Percentiles rank a stretch among this genome's conserved stretches.
Evolutionary conservation across 1,140 invertebrate genomes (phyloP).

Genomic region (Drosophila nannoptera): DNA sequence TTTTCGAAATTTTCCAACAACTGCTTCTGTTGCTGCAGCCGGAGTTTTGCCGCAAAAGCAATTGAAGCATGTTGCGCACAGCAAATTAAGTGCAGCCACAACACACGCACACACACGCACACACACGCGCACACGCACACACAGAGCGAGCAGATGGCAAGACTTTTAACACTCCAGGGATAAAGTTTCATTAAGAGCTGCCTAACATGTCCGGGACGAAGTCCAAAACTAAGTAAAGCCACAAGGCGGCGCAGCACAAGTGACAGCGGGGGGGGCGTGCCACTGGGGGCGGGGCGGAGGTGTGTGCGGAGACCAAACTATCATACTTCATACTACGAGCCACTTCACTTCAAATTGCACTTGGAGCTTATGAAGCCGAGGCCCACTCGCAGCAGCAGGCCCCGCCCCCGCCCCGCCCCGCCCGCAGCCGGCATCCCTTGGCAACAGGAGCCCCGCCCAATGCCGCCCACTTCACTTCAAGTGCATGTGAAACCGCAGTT

Average conservation of each 20-base stretch:
- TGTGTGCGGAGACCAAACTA: constrained; percentile 45
- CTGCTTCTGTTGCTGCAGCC: background rate
- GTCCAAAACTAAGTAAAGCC: constrained; percentile 55
- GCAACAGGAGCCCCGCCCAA: too few relatives aligned
- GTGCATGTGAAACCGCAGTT: constrained; percentile 77
- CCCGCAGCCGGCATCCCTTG: background rate
- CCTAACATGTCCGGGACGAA: constrained; percentile 45
- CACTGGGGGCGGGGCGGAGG: background rate
- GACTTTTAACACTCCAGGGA: constrained; percentile 73
- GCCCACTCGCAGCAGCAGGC: background rate
- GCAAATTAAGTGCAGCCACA: constrained; percentile 52
- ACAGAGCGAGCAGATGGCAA: constrained; percentile 56
- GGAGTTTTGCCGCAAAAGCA: constrained; percentile 23
- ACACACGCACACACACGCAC: constrained; percentile 15
- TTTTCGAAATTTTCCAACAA: constrained; percentile 4
- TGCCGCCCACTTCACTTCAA: constrained; percentile 60
- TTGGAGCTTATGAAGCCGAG: constrained; percentile 44
- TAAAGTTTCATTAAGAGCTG: constrained; percentile 75
- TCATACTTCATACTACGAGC: constrained; percentile 63
- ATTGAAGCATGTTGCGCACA: constrained; percentile 31
- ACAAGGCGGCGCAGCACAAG: constrained; percentile 32
- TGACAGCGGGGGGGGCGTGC: constrained; percentile 2
- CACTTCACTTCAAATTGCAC: constrained; percentile 53
- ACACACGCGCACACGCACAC: constrained; percentile 5
- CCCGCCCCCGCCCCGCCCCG: too few relatives aligned